Conservation (phyloP, 2,888 invertebrate species). For the Cataglyphis altisquamis region DNA sequence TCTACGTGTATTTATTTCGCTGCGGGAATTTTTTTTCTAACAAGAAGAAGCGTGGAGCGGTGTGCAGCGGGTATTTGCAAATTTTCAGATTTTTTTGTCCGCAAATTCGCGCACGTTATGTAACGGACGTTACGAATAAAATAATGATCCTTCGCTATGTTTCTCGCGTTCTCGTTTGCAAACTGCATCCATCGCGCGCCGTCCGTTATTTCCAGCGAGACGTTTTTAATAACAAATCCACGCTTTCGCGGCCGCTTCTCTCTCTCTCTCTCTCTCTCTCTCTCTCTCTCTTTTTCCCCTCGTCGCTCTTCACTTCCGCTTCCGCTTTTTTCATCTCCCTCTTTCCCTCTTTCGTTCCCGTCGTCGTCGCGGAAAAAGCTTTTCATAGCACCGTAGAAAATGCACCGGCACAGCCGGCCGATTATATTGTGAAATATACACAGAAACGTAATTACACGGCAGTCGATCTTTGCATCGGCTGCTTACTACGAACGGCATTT, state of each 20-base stretch:
- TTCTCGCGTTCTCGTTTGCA: constrained; percentile 53
- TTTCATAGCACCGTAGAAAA: constrained; percentile 61
- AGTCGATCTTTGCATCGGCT: constrained; percentile 72
- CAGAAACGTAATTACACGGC: constrained; percentile 81
- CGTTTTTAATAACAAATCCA: constrained; percentile 64
- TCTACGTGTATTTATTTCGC: constrained; percentile 11
- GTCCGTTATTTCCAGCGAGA: constrained; percentile 57
- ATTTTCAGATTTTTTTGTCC: constrained; percentile 34
- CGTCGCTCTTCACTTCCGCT: constrained; percentile 52
- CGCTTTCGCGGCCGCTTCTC: constrained; percentile 51
- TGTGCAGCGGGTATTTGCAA: neutral
- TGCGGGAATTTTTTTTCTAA: constrained; percentile 7
- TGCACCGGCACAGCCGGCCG: constrained; percentile 59
- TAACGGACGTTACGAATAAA: constrained; percentile 53
- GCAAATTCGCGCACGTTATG: constrained; percentile 27
- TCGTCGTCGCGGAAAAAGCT: constrained; percentile 59
- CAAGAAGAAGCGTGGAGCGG: neutral
- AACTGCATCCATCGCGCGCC: constrained; percentile 52
- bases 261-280: neutral
- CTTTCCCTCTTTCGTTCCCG: constrained; percentile 11
- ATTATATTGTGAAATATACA: constrained; percentile 84
- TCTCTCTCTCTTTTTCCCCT: too few species aligned
- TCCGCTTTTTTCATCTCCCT: constrained; percentile 19
- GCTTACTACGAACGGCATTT: constrained; percentile 69
- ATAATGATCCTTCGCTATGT: constrained; percentile 48